These are phyloP conservation scores for Mesembrinibis cayennensis DNA, from an alignment of 2,113 vertebrate species.

Conservation along the genomic window DNA sequence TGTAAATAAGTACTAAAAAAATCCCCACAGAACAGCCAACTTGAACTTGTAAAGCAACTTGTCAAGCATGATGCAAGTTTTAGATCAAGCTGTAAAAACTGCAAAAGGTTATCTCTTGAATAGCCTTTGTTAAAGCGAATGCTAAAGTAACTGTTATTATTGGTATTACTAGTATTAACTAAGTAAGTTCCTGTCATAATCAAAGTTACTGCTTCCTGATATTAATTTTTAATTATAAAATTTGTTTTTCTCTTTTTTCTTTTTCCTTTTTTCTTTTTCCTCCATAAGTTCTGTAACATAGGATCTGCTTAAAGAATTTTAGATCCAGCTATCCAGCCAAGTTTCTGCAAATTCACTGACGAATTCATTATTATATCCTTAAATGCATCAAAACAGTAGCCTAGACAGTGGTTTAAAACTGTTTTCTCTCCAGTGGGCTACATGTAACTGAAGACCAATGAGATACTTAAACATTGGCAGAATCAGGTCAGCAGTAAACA, in stretches of 20 bases:
- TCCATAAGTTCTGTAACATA: background rate
- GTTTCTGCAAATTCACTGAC: background rate
- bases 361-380: background rate
- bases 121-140: background rate
- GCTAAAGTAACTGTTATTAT: background rate
- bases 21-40: background rate
- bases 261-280: background rate
- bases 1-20: background rate
- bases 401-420: background rate
- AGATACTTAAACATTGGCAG: background rate
- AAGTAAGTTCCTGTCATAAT: background rate
- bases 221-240: background rate
- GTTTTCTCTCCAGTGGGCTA: background rate
- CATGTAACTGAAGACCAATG: background rate
- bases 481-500: background rate
- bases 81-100: background rate
- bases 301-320: background rate
- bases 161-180: background rate
- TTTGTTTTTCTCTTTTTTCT: background rate
- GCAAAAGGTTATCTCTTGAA: background rate
- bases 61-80: fast-evolving
- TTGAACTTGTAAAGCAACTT: background rate
- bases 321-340: background rate
- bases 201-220: background rate
- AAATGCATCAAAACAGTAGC: background rate